Evolutionary conservation across 2,113 vertebrate species (phyloP).

Genomic region (Apodemus sylvaticus): DNA sequence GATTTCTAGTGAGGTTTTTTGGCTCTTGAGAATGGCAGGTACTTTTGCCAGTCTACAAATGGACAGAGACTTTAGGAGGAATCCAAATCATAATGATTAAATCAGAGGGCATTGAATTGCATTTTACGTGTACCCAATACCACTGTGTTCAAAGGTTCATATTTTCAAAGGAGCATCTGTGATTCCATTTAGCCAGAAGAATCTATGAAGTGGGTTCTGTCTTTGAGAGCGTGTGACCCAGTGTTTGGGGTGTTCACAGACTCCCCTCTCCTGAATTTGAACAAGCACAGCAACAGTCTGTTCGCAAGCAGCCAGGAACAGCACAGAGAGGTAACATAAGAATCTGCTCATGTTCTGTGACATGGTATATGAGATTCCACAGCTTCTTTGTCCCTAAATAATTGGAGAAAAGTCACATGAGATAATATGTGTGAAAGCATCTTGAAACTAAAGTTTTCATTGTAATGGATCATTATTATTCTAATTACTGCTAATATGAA

Average conservation of each 20-base stretch:
- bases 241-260: neutral
- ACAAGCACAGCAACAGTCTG: neutral
- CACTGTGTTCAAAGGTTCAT: neutral
- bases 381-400: slow-evolving; percentile 77
- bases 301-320: slow-evolving; percentile 2
- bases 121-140: slow-evolving; percentile 8
- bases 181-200: neutral
- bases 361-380: slow-evolving; percentile 55
- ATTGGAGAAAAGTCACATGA: slow-evolving; percentile 72
- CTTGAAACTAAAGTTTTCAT: slow-evolving; percentile 74
- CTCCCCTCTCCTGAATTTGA: neutral
- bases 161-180: neutral
- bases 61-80: neutral
- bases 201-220: neutral
- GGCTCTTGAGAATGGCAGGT: neutral
- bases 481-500: slow-evolving; percentile 78
- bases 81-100: neutral
- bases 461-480: slow-evolving; percentile 78
- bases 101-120: neutral
- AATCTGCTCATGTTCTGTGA: slow-evolving; percentile 48
- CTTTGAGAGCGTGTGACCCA: neutral
- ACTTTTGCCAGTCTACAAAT: neutral
- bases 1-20: neutral
- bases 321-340: neutral
- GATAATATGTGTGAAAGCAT: slow-evolving; percentile 71